Evolutionary conservation across 2,888 invertebrate genomes (phyloP), one percentile per base, ranked within the genome.

Genomic region (Kryphioiulus occultus): DNA sequence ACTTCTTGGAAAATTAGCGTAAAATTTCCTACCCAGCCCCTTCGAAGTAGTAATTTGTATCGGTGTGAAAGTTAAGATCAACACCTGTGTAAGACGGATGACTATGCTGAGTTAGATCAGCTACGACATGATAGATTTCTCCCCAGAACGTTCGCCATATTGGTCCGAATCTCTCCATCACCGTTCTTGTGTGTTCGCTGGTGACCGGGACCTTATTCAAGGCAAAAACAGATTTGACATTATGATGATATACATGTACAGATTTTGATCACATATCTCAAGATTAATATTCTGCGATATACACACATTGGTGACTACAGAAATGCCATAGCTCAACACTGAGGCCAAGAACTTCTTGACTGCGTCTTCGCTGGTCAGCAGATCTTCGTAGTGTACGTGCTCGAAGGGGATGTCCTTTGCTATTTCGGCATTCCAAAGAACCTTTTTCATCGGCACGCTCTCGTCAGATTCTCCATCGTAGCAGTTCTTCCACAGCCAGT

Each of bases 1-100:
- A 53, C 39, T 39, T 5, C 39, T 39, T 3, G 39, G 9, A 39
- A 39, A 3, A 39, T 9, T 5, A 39, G 3, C 9, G 39, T 9
- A 39, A 39, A 84, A 84, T 35, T 19, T 35, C 88, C 89, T 92
- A 94, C 94, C 96, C 96, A 85, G 95, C 94, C 0, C 96, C 94
- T 91, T 95, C 95, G 87, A 94, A 94, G 90, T 95, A 95, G 90
- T 96, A 97, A 0, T 96, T 96, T 87, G 94, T 95, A 91, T 96
- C 96, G 2, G 95, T 96, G 90, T 97, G 96, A 0, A 94, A 93
- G 2, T 94, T 95, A 0, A 97, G 92, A 30, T 93, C 93, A 4
- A 94, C 92, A 86, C 93, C 94, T 0, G 95, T 94, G 90, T 96
- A 96, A 0, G 96, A 95, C 0, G 95, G 95, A 90, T 96, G 96